Evolutionary conservation across 2,797 vertebrate species (phyloP).

Genomic region (Zalophus californianus): DNA sequence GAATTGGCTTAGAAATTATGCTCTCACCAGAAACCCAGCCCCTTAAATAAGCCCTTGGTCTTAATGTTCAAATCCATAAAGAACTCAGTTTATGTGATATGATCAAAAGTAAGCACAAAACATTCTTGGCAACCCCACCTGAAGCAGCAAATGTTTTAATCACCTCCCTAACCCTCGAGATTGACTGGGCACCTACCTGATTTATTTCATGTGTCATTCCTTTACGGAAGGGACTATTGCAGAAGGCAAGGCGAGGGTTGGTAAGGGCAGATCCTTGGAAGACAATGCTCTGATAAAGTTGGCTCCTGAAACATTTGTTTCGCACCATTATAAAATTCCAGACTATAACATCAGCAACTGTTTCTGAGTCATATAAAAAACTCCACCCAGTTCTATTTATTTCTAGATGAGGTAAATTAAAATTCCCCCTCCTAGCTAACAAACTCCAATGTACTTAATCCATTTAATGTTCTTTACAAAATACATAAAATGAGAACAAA

Average conservation of each 20-base stretch:
- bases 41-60: conserved; percentile 22
- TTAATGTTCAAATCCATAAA: background rate
- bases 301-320: background rate
- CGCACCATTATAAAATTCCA: background rate
- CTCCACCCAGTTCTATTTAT: background rate
- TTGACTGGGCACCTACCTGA: background rate
- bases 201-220: background rate
- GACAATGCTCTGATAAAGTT: background rate
- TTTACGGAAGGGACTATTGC: background rate
- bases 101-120: conserved; percentile 33
- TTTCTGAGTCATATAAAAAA: background rate
- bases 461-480: background rate
- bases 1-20: conserved; percentile 49
- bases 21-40: background rate
- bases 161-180: background rate
- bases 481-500: background rate
- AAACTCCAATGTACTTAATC: background rate
- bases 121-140: conserved; percentile 26
- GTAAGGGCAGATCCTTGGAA: background rate
- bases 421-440: background rate
- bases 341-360: background rate
- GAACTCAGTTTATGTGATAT: background rate
- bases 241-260: background rate
- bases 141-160: background rate
- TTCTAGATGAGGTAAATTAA: conserved; percentile 30